Base-by-base conservation (phyloP, 1,140 invertebrate species). In the Adelges cooleyi region DNA sequence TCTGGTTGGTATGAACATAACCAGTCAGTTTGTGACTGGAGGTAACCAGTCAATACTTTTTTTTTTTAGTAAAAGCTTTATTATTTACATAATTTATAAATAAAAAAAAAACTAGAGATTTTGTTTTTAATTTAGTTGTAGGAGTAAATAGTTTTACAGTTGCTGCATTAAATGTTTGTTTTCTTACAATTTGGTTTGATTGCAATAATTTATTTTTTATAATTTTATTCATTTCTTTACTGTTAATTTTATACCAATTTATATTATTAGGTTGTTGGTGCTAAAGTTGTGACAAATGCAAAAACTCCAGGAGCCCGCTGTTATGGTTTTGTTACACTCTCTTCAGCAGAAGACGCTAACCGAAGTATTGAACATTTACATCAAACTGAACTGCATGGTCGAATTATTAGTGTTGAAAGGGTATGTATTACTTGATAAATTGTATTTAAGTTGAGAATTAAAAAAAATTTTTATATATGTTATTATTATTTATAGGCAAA, bases 211-310 rank as follows among this genome's bases (percentile, higher is more conserved):
- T n/a, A n/a, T n/a, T n/a, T n/a, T n/a, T n/a, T n/a, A n/a, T n/a
- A n/a, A n/a, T n/a, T n/a, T n/a, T n/a, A n/a, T n/a, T n/a, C n/a
- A n/a, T n/a, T n/a, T n/a, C n/a, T n/a, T n/a, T n/a, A n/a, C n/a
- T n/a, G n/a, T n/a, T n/a, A n/a, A n/a, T n/a, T n/a, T n/a, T n/a
- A n/a, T n/a, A n/a, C n/a, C n/a, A n/a, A n/a, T n/a, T n/a, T n/a
- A n/a, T n/a, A n/a, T 65, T 54, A 69, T 49, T 66, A 81, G 80
- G 79, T 83, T 13, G 74, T 93, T 72, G 91, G 90, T 56, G 92
- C 92, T 0, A 96, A 96, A 79, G 88, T 97, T n/a, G 93, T 97
- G 0, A 95, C 92, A 1, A 95, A 94, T 77, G 90, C 92, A 1
- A 81, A 86, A 59, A 90, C 87, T 25, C 91, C 92, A 2, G 91